Conservation (phyloP, 2,888 invertebrate species). For the Falcaria lacertinaria region DNA sequence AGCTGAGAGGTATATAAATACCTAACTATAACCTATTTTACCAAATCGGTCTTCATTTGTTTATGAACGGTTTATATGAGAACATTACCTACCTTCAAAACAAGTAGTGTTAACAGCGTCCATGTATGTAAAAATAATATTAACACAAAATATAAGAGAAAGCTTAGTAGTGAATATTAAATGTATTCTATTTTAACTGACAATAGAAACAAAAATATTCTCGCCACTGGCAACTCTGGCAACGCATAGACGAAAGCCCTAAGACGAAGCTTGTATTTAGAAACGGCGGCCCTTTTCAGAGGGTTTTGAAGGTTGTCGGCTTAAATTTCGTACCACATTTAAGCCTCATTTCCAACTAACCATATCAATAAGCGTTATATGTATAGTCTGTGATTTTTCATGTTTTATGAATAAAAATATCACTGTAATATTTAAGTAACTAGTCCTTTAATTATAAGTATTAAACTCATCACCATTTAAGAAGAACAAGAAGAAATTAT, state of each 20-base stretch:
- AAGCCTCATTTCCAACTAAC: slow-evolving; percentile 45
- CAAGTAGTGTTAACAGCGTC: not conserved
- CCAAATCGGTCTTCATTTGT: too few species aligned
- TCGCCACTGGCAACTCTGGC: slow-evolving; percentile 24
- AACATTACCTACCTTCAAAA: not conserved
- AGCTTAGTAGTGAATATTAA: slow-evolving; percentile 4
- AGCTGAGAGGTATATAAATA: too few species aligned
- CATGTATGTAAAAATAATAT: not conserved
- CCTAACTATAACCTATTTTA: too few species aligned
- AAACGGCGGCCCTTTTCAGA: slow-evolving; percentile 47
- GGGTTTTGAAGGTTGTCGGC: slow-evolving; percentile 50
- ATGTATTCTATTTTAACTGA: slow-evolving; percentile 1
- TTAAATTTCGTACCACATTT: slow-evolving; percentile 59
- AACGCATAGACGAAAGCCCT: slow-evolving; percentile 43
- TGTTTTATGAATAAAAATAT: too few species aligned
- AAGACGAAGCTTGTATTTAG: slow-evolving; percentile 19
- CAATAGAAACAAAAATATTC: slow-evolving; percentile 8
- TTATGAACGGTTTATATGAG: too few species aligned
- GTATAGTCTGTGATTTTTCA: slow-evolving; percentile 49
- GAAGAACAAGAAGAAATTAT: too few species aligned
- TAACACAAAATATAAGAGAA: slow-evolving; percentile 1
- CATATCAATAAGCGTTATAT: slow-evolving; percentile 54
- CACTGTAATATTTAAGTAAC: too few species aligned
- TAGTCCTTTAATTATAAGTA: too few species aligned
- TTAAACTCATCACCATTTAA: too few species aligned